These are phyloP conservation scores for Catagonus wagneri DNA, from an alignment of 2,113 vertebrate genomes.

Conservation along the genomic window DNA sequence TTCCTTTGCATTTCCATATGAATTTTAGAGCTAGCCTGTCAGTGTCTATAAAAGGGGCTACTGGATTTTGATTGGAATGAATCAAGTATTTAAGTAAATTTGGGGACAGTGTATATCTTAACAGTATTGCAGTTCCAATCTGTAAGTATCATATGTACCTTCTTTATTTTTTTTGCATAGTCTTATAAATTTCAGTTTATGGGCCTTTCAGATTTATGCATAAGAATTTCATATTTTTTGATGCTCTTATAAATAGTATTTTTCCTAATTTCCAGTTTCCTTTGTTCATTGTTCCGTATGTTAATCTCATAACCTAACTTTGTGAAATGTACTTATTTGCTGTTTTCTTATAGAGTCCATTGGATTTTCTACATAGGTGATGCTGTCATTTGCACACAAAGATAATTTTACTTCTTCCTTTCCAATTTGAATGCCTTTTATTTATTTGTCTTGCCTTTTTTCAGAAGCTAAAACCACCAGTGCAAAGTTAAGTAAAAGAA, in stretches of 20 bases:
- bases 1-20: not conserved
- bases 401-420: not conserved
- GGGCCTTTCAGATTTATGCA: not conserved
- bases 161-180: not conserved
- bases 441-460: not conserved
- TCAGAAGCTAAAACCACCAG: not conserved
- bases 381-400: not conserved
- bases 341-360: not conserved
- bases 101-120: not conserved
- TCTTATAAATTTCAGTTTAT: not conserved
- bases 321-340: not conserved
- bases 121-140: not conserved
- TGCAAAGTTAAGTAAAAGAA: not conserved
- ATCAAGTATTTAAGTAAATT: not conserved
- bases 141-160: not conserved
- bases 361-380: not conserved
- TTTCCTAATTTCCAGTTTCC: not conserved
- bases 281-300: not conserved
- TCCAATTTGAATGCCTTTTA: not conserved
- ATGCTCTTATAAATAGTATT: not conserved
- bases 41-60: not conserved
- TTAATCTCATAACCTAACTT: not conserved
- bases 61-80: not conserved
- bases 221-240: not conserved
- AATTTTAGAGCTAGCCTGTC: not conserved